Evolutionary conservation across 2,888 invertebrate genomes (phyloP).

Genomic region (Chrysolina oricalcia): DNA sequence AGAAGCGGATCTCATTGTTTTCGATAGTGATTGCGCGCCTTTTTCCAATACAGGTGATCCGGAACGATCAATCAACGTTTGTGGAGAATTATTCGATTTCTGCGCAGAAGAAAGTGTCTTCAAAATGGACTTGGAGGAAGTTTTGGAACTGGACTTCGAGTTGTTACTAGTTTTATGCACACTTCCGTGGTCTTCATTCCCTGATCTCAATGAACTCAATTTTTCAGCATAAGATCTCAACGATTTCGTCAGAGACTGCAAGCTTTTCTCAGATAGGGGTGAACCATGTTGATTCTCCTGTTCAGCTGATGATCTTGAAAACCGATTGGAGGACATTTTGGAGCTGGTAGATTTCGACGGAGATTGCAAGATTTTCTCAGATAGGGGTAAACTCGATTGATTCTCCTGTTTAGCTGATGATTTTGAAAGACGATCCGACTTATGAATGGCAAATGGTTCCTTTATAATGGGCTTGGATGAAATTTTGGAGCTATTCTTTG

Average conservation of each 20-base stretch:
- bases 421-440: neutral
- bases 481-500: neutral
- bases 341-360: no score
- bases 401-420: neutral
- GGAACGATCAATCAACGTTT: neutral
- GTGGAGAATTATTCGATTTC: neutral
- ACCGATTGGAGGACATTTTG: no score
- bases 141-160: neutral
- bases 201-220: neutral
- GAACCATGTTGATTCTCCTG: no score
- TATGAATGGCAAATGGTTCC: neutral
- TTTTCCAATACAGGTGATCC: neutral
- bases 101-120: neutral
- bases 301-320: no score
- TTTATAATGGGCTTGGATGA: neutral
- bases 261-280: neutral
- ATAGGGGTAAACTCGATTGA: neutral
- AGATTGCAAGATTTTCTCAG: neutral
- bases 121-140: neutral
- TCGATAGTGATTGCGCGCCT: neutral
- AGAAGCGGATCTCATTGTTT: no score
- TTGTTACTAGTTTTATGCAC: neutral
- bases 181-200: neutral
- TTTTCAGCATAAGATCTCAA: neutral
- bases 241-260: neutral